Evolutionary conservation across 2,888 invertebrate genomes (phyloP).

Genomic region (Leucophenga montana): DNA sequence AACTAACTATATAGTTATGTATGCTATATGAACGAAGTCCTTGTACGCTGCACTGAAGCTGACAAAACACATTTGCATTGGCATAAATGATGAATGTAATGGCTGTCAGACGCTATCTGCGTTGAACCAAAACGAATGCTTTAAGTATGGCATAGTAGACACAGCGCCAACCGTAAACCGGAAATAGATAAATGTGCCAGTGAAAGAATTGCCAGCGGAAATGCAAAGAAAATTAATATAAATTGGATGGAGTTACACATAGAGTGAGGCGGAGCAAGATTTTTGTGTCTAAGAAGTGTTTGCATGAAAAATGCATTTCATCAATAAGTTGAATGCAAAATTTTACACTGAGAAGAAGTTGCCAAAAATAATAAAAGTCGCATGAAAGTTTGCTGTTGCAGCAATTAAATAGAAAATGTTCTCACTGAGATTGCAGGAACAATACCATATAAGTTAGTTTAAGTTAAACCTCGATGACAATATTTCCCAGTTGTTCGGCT

Average conservation of each 20-base stretch:
- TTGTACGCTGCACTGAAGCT: background rate
- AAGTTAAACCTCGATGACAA: too few relatives aligned
- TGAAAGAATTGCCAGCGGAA: background rate
- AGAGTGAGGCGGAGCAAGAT: too few relatives aligned
- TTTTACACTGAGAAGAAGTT: too few relatives aligned
- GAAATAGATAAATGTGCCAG: background rate
- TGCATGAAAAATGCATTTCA: slow-evolving; percentile 2
- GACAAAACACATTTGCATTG: slow-evolving; percentile 17
- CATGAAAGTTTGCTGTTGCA: too few relatives aligned
- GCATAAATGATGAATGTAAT: slow-evolving; percentile 20
- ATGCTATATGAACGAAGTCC: background rate
- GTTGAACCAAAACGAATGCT: background rate
- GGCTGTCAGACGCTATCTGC: slow-evolving; percentile 7
- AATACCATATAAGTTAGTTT: too few relatives aligned
- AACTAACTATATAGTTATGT: too few relatives aligned
- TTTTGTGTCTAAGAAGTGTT: background rate
- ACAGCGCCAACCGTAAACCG: background rate
- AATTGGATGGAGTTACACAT: too few relatives aligned
- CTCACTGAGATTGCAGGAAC: too few relatives aligned
- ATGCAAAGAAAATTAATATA: background rate
- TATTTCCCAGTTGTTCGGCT: too few relatives aligned
- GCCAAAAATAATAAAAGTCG: too few relatives aligned
- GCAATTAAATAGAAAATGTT: too few relatives aligned
- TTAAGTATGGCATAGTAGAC: background rate
- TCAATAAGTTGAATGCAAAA: background rate